Evolutionary conservation across 2,888 invertebrate genomes (phyloP), one percentile per base, ranked within the genome.

Genomic region (Hypsopygia costalis): DNA sequence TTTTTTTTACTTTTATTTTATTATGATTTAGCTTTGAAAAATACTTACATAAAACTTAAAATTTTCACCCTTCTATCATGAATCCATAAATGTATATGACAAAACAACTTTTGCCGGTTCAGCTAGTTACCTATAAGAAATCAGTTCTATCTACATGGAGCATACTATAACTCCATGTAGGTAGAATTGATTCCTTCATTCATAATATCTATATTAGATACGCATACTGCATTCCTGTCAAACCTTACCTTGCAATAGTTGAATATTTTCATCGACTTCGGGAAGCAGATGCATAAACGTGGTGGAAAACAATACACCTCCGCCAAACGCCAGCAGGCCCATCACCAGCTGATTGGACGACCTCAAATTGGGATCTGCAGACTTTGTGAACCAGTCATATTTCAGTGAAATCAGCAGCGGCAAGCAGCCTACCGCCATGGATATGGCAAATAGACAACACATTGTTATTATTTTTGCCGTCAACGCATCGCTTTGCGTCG

Each of bases 231-330:
- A n/a, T n/a, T n/a, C n/a, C n/a, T n/a, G n/a, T n/a, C n/a, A n/a
- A n/a, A 20, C 8, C 77, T 78, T 54, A 89, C 89, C 85, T 79
- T 93, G 90, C 44, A 94, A 72, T 22, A 87, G 61, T 39, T 91
- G 83, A 31, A 95, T 91, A 38, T 91, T 91, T 55, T 94, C 94
- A 36, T 91, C 89, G 0, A 96, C 94, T 85, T 96, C 96, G 5
- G 96, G 96, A 41, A 96, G 75, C 55, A 96, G 80, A 69, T 96
- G 96, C 62, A 95, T 86, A 62, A 96, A 95, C 1, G 95, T 95
- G 3, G 96, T 96, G 50, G 93, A 93, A 37, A 96, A 89, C 5
- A 96, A 81, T 0, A 96, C 95, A 4, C 96, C 96, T 6, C 95
- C 96, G 6, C 95, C 96, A 51, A 95, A 93, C 36, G 94, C 92